Evolutionary conservation across 2,113 vertebrate genomes (phyloP).

Genomic region (Hipposideros armiger): DNA sequence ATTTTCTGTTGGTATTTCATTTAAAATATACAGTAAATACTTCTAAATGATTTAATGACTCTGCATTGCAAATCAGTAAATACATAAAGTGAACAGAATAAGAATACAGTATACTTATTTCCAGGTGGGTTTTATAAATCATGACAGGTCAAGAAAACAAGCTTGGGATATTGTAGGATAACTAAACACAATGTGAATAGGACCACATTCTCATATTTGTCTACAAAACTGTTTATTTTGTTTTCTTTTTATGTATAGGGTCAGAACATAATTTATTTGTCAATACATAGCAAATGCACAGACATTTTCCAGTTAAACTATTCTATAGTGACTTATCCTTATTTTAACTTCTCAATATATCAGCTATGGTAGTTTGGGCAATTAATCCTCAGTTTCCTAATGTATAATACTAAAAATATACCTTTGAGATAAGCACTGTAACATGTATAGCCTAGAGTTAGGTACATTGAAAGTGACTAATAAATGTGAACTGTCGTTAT

Average conservation of each 20-base stretch:
- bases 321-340: background rate
- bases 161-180: background rate
- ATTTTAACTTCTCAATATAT: background rate
- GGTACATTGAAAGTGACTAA: background rate
- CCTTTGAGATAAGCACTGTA: background rate
- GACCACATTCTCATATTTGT: background rate
- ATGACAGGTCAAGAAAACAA: slow-evolving; percentile 3
- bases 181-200: background rate
- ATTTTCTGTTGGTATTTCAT: slow-evolving; percentile 62
- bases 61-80: slow-evolving; percentile 42
- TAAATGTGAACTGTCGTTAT: background rate
- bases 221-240: background rate
- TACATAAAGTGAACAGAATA: background rate
- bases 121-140: background rate
- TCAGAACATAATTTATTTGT: background rate
- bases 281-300: background rate
- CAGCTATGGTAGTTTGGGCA: background rate
- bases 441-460: background rate
- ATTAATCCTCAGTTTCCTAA: background rate
- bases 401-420: background rate
- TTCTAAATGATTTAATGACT: slow-evolving; percentile 57
- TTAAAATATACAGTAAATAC: slow-evolving; percentile 53
- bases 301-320: slow-evolving; percentile 12
- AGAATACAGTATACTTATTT: background rate
- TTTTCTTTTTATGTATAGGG: background rate